Conservation (phyloP, 1,140 invertebrate genomes). For the Penaeus indicus region DNA sequence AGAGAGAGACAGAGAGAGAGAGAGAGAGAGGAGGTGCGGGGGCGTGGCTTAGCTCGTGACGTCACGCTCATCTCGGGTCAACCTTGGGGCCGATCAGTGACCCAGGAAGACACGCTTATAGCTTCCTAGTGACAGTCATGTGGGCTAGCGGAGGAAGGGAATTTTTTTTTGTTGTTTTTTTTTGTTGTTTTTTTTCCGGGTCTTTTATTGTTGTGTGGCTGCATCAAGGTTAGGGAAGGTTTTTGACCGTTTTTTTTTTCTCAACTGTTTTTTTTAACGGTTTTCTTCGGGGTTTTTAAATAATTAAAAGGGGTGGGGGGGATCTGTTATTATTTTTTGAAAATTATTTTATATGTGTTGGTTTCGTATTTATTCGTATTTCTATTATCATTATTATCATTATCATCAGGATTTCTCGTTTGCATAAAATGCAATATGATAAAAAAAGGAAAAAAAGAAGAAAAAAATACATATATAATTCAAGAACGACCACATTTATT, state of each 20-base stretch:
- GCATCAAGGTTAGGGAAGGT: background rate
- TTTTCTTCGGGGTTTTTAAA: background rate
- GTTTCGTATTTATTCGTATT: too few relatives aligned
- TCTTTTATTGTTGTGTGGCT: background rate
- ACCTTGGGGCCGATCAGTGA: slow-evolving; percentile 19
- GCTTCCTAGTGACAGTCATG: slow-evolving; percentile 16
- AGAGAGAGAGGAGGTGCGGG: background rate
- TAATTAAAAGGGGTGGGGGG: background rate
- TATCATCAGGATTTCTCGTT: too few relatives aligned
- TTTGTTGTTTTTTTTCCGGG: background rate
- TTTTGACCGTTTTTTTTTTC: background rate
- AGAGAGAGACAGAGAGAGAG: too few relatives aligned
- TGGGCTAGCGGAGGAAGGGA: background rate
- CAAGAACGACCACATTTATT: too few relatives aligned
- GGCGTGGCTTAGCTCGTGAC: slow-evolving; percentile 3
- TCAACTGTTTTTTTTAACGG: background rate
- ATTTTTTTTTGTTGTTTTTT: background rate
- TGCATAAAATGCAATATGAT: too few relatives aligned
- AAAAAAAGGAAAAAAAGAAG: too few relatives aligned
- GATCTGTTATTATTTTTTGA: too few relatives aligned
- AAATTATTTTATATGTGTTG: too few relatives aligned
- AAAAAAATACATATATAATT: too few relatives aligned
- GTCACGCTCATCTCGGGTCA: slow-evolving; percentile 1
- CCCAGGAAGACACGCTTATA: background rate
- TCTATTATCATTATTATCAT: too few relatives aligned